Conservation (phyloP, 2,888 invertebrate species). For the Hyalella azteca region DNA sequence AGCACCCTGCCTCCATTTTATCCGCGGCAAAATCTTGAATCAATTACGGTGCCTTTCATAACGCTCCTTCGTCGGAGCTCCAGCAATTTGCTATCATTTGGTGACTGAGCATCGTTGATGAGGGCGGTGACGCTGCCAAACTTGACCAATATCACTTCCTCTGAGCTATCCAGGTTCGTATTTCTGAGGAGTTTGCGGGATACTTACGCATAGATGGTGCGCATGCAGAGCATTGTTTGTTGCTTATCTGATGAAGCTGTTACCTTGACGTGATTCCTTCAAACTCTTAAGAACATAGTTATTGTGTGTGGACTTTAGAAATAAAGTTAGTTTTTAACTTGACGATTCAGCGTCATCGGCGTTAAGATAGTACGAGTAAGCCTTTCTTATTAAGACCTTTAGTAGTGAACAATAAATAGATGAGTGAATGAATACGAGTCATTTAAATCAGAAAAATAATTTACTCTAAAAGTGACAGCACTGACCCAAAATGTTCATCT, state of each 20-base stretch:
- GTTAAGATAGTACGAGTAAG: no score
- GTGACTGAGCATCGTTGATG: constrained; percentile 16
- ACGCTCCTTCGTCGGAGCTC: neutral
- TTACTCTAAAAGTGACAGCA: no score
- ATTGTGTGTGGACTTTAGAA: neutral
- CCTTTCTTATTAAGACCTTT: no score
- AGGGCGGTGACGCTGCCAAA: constrained; percentile 25
- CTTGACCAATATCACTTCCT: neutral
- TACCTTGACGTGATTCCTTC: neutral
- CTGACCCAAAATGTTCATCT: no score
- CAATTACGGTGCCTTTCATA: constrained; percentile 15
- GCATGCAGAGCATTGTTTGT: neutral
- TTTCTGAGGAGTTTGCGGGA: neutral
- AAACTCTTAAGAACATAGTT: neutral
- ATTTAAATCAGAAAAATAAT: no score
- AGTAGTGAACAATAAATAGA: no score
- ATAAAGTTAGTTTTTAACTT: no score
- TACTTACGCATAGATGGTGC: neutral
- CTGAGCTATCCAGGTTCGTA: neutral
- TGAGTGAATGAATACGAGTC: no score
- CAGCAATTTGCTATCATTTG: constrained; percentile 26
- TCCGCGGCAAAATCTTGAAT: constrained; percentile 21
- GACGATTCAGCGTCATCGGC: no score
- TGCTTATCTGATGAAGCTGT: neutral
- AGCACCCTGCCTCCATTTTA: neutral